Evolutionary conservation across 2,888 invertebrate species (phyloP).

Genomic region (Drosophila buzzatii): DNA sequence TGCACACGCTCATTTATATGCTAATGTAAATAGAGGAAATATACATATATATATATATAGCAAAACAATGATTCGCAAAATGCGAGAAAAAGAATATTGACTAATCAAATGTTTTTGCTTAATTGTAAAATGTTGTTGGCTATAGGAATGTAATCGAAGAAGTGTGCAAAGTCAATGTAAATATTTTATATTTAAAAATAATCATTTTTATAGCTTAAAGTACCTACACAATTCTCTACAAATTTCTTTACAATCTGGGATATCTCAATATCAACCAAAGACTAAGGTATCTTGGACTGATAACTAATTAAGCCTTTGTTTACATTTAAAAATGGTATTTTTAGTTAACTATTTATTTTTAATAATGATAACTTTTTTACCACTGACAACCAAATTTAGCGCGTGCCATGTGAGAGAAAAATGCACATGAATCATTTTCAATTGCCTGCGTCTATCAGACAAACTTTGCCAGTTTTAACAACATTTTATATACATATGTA

Average conservation of each 20-base stretch:
- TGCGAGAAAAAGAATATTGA: not conserved
- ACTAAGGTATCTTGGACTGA: not conserved
- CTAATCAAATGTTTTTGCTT: not conserved
- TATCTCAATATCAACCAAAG: not conserved
- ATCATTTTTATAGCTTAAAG: not conserved
- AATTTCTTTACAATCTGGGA: not conserved
- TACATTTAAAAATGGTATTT: not conserved
- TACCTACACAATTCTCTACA: not conserved
- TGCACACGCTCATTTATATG: not conserved
- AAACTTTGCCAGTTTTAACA: constrained; percentile 18
- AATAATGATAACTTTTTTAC: not conserved
- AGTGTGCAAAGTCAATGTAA: not conserved
- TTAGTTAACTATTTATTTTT: too few relatives aligned
- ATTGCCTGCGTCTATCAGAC: constrained; percentile 25
- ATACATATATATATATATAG: not conserved
- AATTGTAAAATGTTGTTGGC: constrained; percentile 1
- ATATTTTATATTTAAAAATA: not conserved
- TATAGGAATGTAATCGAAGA: not conserved
- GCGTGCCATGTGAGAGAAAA: constrained; percentile 24
- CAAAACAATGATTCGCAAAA: constrained; percentile 4
- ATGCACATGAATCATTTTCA: constrained; percentile 37
- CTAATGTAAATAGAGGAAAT: not conserved
- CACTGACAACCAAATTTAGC: not conserved
- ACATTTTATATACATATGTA: constrained; percentile 1
- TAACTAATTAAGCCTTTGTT: not conserved